These are phyloP conservation scores for Xenopus borealis DNA, from an alignment of 2,113 vertebrate species.

Conservation along the genomic window DNA sequence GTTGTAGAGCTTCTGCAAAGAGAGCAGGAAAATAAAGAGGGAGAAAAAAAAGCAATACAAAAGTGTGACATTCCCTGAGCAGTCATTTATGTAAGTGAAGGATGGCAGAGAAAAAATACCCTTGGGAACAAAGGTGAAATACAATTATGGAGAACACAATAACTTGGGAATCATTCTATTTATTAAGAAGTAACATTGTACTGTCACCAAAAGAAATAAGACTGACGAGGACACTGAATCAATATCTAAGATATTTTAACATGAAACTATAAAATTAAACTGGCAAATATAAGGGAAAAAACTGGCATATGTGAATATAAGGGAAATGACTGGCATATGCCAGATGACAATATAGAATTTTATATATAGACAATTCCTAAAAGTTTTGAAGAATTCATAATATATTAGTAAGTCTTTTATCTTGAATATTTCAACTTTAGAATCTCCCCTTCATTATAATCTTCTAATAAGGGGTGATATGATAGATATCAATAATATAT, in stretches of 20 bases:
- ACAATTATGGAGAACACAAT: slow-evolving; percentile 20
- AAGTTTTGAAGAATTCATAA: too few species aligned
- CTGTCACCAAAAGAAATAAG: neutral
- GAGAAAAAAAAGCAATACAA: slow-evolving; percentile 2
- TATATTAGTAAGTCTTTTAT: too few species aligned
- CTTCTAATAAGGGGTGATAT: too few species aligned
- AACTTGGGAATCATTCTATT: slow-evolving; percentile 24
- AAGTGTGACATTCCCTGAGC: slow-evolving; percentile 13
- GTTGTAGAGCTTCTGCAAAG: slow-evolving; percentile 38
- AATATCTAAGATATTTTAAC: slow-evolving; percentile 7
- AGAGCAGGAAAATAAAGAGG: slow-evolving; percentile 9
- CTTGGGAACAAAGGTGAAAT: slow-evolving; percentile 19
- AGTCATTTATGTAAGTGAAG: neutral
- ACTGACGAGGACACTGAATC: neutral
- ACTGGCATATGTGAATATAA: too few species aligned
- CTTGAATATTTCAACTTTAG: too few species aligned
- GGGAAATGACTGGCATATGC: too few species aligned
- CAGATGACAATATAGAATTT: too few species aligned
- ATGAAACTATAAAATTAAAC: neutral
- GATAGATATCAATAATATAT: too few species aligned
- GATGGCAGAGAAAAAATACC: slow-evolving; percentile 25
- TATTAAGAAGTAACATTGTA: slow-evolving; percentile 20
- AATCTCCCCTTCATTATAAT: too few species aligned
- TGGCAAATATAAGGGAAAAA: neutral
- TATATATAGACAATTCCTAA: too few species aligned